Evolutionary conservation across 1,140 invertebrate species (phyloP).

Genomic region (Diabrotica undecimpunctata): DNA sequence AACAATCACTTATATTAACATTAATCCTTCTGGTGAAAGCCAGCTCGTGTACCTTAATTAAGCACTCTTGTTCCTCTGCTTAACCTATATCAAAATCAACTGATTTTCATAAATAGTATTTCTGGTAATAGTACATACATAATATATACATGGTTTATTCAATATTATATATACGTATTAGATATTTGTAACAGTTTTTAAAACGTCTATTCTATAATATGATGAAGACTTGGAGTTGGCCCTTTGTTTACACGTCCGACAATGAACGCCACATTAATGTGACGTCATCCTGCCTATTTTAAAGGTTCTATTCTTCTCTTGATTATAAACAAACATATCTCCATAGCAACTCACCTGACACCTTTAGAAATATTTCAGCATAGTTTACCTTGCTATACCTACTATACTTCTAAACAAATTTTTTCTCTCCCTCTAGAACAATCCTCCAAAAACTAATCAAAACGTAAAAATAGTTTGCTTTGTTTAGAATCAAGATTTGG

Average conservation of each 20-base stretch:
- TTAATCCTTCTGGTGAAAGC: slow-evolving; percentile 19
- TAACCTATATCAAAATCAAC: slow-evolving; percentile 34
- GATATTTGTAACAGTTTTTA: slow-evolving; percentile 28
- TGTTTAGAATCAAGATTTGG: too few species aligned
- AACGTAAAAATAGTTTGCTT: too few species aligned
- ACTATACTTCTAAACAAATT: too few species aligned
- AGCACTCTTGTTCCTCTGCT: slow-evolving; percentile 46
- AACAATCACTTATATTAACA: slow-evolving; percentile 38
- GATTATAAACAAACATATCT: too few species aligned
- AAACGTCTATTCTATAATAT: not conserved
- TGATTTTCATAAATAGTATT: slow-evolving; percentile 1
- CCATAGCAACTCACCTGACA: too few species aligned
- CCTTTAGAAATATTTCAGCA: too few species aligned
- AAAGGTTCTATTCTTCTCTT: too few species aligned
- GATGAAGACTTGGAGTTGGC: not conserved
- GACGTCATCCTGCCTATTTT: too few species aligned
- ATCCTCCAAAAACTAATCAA: too few species aligned
- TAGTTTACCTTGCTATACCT: too few species aligned
- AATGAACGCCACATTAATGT: too few species aligned
- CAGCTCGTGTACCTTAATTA: slow-evolving; percentile 29
- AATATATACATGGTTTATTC: slow-evolving; percentile 38
- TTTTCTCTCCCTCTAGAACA: too few species aligned
- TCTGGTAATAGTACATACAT: slow-evolving; percentile 30
- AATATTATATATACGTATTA: slow-evolving; percentile 36
- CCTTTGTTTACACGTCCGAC: not conserved